These are phyloP conservation scores for Adelosebastes latens DNA, from an alignment of 2,797 vertebrate species.

Conservation along the genomic window DNA sequence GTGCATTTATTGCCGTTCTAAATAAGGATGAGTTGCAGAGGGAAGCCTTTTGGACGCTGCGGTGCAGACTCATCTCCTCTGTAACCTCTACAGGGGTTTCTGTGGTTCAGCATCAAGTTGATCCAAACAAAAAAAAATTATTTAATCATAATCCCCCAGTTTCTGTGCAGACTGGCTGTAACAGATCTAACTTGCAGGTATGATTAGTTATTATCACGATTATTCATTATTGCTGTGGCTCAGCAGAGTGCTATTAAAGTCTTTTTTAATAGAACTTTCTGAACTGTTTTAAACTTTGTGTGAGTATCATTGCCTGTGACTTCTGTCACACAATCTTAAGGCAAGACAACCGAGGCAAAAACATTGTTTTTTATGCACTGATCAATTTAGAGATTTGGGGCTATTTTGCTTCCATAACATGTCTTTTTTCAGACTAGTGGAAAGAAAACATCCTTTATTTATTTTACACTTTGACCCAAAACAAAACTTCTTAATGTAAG, in stretches of 20 bases:
- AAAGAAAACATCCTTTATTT: too few species aligned
- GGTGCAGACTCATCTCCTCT: slow-evolving; percentile 44
- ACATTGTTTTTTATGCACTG: too few species aligned
- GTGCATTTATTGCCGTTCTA: slow-evolving; percentile 17
- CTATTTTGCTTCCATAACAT: too few species aligned
- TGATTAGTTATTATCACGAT: slow-evolving; percentile 35
- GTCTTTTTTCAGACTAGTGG: too few species aligned
- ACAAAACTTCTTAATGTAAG: too few species aligned
- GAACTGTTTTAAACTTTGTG: background rate
- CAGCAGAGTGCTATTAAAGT: slow-evolving; percentile 2
- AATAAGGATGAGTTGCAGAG: slow-evolving; percentile 41
- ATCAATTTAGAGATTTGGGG: too few species aligned
- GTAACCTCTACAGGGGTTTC: slow-evolving; percentile 30
- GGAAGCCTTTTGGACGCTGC: slow-evolving; percentile 38
- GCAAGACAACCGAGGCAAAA: too few species aligned
- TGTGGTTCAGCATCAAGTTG: slow-evolving; percentile 44
- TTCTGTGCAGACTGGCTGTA: slow-evolving; percentile 18
- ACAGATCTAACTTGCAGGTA: slow-evolving; percentile 31
- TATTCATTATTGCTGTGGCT: slow-evolving; percentile 37
- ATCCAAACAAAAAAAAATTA: slow-evolving; percentile 24
- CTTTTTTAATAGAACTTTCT: background rate
- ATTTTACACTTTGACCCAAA: too few species aligned
- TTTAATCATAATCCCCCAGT: slow-evolving; percentile 28
- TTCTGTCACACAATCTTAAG: background rate
- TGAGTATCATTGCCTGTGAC: background rate